phyloP scores from a whole-genome alignment of 2,888 invertebrate species.

The Drosophila percnosoma region DNA sequence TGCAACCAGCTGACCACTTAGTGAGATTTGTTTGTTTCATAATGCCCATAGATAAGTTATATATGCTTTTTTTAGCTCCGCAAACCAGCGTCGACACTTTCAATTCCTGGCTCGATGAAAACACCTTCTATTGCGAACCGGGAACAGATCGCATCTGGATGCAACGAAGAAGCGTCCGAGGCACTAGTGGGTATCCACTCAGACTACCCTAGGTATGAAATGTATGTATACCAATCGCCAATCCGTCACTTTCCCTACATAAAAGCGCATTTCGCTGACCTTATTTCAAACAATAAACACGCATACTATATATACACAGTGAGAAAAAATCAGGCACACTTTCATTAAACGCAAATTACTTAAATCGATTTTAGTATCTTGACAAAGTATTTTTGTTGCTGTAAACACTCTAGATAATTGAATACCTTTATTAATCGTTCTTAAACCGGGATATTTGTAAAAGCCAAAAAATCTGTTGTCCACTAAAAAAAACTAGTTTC shows the following conservation, averaged over 20 bases:
- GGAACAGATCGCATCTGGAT: conserved; percentile 87
- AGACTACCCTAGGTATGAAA: conserved; percentile 90
- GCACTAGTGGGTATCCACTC: conserved; percentile 95
- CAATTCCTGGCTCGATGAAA: conserved; percentile 98
- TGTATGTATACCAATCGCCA: conserved; percentile 80
- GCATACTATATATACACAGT: neutral
- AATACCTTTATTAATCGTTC: neutral
- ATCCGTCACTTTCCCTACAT: conserved; percentile 15
- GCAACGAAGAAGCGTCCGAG: conserved; percentile 93
- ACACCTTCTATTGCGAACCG: conserved; percentile 86
- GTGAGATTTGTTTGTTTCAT: conserved; percentile 1
- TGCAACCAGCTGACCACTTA: conserved; percentile 23
- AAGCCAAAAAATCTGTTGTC: neutral
- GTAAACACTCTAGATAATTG: neutral
- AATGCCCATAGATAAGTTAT: neutral
- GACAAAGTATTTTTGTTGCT: neutral
- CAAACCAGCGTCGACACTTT: conserved; percentile 98
- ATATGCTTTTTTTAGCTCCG: conserved; percentile 89
- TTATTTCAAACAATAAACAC: neutral
- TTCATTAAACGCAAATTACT: neutral
- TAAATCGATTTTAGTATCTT: neutral
- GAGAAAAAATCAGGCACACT: neutral
- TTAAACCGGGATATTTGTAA: neutral
- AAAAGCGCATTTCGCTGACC: conserved; percentile 17
- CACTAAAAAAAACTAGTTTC: neutral